Evolutionary conservation across 2,113 vertebrate genomes (phyloP).

Genomic region (Peromyscus maniculatus): DNA sequence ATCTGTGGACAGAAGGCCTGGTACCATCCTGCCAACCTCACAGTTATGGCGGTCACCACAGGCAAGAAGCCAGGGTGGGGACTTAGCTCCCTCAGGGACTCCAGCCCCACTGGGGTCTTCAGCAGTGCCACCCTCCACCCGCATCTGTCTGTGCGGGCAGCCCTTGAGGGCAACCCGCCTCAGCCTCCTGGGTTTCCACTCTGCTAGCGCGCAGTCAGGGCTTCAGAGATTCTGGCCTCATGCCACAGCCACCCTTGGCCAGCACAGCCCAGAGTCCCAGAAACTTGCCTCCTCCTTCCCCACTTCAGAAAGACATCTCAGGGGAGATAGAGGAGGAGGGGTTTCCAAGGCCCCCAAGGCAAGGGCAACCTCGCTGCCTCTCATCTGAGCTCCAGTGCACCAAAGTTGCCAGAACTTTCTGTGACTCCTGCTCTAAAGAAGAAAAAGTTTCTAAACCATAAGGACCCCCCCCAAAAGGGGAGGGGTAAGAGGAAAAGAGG

Average conservation of each 20-base stretch:
- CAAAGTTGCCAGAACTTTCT: neutral
- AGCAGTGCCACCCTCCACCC: neutral
- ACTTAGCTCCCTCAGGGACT: rapidly evolving
- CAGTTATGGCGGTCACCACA: neutral
- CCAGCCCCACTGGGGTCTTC: no score
- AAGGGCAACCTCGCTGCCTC: neutral
- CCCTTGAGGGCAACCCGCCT: neutral
- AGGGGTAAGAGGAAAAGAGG: neutral
- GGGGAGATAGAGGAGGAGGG: neutral
- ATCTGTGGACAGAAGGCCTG: neutral
- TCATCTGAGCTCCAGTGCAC: neutral
- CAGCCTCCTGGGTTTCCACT: neutral
- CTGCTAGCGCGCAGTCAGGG: neutral
- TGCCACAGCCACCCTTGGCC: neutral
- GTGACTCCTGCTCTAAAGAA: neutral
- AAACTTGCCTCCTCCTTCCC: neutral
- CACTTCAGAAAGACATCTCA: rapidly evolving
- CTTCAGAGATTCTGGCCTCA: neutral
- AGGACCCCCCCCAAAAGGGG: no score
- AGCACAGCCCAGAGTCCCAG: neutral
- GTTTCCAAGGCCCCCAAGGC: neutral
- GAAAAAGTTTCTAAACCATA: neutral
- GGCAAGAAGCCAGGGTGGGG: neutral
- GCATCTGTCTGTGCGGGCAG: neutral
- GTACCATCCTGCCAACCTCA: neutral